A percentile compares a stretch with the other conserved stretches of the same genome.
phyloP scores from a whole-genome alignment of 2,888 invertebrate genomes.

The Scrobipalpa costella region DNA sequence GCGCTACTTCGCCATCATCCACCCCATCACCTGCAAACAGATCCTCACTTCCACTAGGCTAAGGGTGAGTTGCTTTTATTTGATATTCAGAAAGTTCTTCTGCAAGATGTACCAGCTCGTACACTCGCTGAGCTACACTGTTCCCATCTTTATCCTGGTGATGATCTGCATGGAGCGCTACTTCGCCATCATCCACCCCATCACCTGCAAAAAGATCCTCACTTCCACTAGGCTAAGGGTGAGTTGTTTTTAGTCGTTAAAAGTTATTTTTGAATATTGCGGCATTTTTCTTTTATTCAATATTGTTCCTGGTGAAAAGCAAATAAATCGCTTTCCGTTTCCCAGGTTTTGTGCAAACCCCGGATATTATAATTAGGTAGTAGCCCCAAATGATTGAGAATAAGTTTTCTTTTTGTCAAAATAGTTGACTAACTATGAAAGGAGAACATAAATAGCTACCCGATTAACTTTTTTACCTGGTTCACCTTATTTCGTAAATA shows the following conservation, averaged over 20 bases:
- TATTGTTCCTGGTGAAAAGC: too few species aligned
- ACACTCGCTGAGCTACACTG: constrained; percentile 93
- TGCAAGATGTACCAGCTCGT: constrained; percentile 90
- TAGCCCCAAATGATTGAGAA: too few species aligned
- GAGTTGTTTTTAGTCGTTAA: constrained; percentile 68
- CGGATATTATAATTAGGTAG: too few species aligned
- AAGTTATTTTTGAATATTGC: too few species aligned
- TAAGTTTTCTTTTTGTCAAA: too few species aligned
- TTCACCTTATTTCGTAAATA: too few species aligned
- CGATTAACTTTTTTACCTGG: too few species aligned
- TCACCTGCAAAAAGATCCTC: constrained; percentile 90
- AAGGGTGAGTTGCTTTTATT: constrained; percentile 79
- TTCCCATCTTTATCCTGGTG: constrained; percentile 93
- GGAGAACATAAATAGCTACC: too few species aligned
- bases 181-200: constrained; percentile 92
- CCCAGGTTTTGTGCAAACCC: too few species aligned
- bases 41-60: constrained; percentile 89
- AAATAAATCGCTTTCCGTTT: too few species aligned
- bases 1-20: constrained; percentile 92
- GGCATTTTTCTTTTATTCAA: too few species aligned
- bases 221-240: constrained; percentile 88
- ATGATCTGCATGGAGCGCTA: constrained; percentile 94
- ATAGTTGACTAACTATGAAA: too few species aligned
- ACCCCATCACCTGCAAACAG: constrained; percentile 91
- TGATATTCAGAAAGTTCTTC: not conserved